Conservation (phyloP, 2,797 vertebrate species). For the Amblyopsis hoosieri region DNA sequence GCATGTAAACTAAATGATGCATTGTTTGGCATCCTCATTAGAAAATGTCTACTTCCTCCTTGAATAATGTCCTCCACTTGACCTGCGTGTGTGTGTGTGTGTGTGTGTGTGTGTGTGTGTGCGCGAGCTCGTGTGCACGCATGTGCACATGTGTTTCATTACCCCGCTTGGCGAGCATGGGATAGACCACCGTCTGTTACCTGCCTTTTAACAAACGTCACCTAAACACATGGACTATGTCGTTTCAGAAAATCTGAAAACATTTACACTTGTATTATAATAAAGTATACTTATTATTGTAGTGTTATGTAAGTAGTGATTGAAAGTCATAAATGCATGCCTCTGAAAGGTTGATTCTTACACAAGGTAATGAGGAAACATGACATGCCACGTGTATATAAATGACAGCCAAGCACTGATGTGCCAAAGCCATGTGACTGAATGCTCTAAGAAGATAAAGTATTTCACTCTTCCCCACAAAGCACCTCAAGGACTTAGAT, state of each 20-base stretch:
- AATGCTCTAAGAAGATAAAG: constrained; percentile 43
- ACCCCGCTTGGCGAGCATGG: constrained; percentile 52
- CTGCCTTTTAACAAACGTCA: constrained; percentile 41
- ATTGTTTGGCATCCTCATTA: constrained; percentile 9
- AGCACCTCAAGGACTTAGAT: constrained; percentile 55
- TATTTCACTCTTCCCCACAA: constrained; percentile 31
- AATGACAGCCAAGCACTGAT: constrained; percentile 15
- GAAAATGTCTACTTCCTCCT: constrained; percentile 20
- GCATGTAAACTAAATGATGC: background rate
- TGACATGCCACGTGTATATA: constrained; percentile 21
- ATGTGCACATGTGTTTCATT: constrained; percentile 4
- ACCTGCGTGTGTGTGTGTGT: constrained; percentile 4
- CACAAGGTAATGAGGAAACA: constrained; percentile 22
- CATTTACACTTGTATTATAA: constrained; percentile 14
- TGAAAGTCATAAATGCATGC: constrained; percentile 26
- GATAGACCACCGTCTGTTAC: constrained; percentile 72
- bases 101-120: too few relatives aligned
- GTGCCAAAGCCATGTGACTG: constrained; percentile 20
- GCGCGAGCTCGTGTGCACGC: background rate
- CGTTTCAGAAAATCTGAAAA: background rate
- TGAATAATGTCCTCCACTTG: constrained; percentile 41
- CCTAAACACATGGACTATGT: background rate
- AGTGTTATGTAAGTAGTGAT: constrained; percentile 12
- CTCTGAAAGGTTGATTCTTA: constrained; percentile 20
- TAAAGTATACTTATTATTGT: constrained; percentile 11